phyloP scores from a whole-genome alignment of 1,140 invertebrate genomes.

The Pseudomyrmex cubaensis region DNA sequence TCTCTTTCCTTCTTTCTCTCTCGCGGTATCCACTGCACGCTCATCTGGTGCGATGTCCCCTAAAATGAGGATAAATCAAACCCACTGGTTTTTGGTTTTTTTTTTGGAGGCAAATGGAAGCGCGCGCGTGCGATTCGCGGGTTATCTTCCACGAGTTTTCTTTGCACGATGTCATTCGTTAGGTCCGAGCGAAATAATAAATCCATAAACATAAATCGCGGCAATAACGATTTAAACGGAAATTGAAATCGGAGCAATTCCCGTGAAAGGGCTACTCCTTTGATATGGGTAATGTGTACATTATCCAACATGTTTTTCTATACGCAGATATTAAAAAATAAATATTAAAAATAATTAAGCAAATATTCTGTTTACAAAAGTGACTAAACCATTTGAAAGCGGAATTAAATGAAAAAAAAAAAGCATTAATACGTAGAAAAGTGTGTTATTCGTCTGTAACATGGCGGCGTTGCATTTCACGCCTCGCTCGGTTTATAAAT shows the following conservation, averaged over 20 bases:
- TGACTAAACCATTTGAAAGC: no score
- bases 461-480: background rate
- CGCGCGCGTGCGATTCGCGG: background rate
- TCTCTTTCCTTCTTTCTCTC: background rate
- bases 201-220: background rate
- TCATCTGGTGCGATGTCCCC: conserved; percentile 63
- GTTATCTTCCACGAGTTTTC: conserved; percentile 16
- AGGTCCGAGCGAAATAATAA: background rate
- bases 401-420: background rate
- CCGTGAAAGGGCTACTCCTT: no score
- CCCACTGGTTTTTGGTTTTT: background rate
- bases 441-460: background rate
- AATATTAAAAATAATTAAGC: no score
- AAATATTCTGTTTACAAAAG: no score
- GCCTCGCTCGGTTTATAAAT: conserved; percentile 14
- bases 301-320: background rate
- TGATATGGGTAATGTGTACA: background rate
- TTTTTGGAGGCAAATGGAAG: conserved; percentile 20
- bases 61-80: conserved; percentile 72
- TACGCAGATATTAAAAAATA: background rate
- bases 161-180: background rate
- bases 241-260: background rate
- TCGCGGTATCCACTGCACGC: conserved; percentile 30
- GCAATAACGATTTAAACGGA: background rate
- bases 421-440: background rate